Percentiles rank a stretch among this genome's conserved stretches.
These are phyloP conservation scores for Hydrotaea cyrtoneurina DNA, from an alignment of 2,888 invertebrate genomes.

Conservation along the genomic window DNA sequence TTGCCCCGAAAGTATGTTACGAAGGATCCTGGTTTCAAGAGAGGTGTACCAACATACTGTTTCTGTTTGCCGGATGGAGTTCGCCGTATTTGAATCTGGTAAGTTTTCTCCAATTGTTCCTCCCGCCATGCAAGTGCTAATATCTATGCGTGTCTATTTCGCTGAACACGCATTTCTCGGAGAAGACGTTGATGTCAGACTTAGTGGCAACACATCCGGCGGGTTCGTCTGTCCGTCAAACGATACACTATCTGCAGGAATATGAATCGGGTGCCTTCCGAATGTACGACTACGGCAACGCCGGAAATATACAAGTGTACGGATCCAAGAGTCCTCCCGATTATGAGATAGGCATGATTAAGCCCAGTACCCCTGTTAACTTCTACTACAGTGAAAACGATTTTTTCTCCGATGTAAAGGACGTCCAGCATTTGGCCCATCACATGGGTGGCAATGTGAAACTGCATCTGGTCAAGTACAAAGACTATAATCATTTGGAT, in stretches of 20 bases:
- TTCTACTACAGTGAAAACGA: conserved; percentile 70
- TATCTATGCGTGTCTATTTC: too few relatives aligned
- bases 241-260: conserved; percentile 70
- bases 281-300: conserved; percentile 69
- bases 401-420: conserved; percentile 50
- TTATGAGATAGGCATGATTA: conserved; percentile 63
- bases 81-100: too few relatives aligned
- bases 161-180: too few relatives aligned
- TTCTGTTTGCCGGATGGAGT: too few relatives aligned
- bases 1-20: too few relatives aligned
- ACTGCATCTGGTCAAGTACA: conserved; percentile 57
- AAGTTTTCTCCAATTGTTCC: too few relatives aligned
- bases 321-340: conserved; percentile 61
- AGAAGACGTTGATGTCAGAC: too few relatives aligned
- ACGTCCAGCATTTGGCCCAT: conserved; percentile 65
- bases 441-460: conserved; percentile 48
- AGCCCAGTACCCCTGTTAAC: conserved; percentile 6
- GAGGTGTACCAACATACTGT: too few relatives aligned
- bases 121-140: too few relatives aligned
- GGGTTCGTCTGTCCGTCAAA: conserved; percentile 69
- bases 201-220: conserved; percentile 70
- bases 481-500: conserved; percentile 67
- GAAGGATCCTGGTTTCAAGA: too few relatives aligned
- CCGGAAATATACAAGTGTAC: too few relatives aligned
- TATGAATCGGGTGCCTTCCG: conserved; percentile 64